Percentiles rank a stretch among this genome's conserved stretches.
Conservation (phyloP, 2,797 vertebrate species). For the Anguilla obscura region DNA sequence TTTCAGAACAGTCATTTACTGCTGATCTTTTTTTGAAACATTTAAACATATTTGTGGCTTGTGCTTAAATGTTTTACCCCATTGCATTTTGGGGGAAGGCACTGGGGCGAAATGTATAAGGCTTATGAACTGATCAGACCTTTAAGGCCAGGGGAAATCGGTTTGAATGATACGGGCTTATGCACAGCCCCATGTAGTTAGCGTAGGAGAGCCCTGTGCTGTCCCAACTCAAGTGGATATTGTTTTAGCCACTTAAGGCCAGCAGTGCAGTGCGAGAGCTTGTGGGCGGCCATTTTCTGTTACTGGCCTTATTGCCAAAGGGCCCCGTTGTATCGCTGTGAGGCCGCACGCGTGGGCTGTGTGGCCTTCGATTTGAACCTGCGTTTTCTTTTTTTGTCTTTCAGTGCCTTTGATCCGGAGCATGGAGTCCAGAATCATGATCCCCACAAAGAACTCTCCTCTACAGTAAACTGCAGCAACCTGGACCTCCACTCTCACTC, state of each 20-base stretch:
- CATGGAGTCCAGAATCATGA: constrained; percentile 96
- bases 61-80: neutral
- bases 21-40: neutral
- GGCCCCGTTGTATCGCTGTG: neutral
- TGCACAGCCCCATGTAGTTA: neutral
- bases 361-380: neutral
- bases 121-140: neutral
- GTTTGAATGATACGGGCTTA: neutral
- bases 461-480: constrained; percentile 73
- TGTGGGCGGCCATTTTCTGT: neutral
- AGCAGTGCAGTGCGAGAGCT: too few relatives aligned
- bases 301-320: neutral
- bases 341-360: neutral
- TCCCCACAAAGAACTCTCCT: constrained; percentile 86
- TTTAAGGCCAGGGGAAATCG: neutral
- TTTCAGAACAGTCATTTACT: neutral
- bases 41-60: neutral
- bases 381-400: constrained; percentile 27
- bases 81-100: neutral
- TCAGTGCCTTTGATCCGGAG: constrained; percentile 88
- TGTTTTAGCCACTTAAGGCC: neutral
- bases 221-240: neutral
- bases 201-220: neutral
- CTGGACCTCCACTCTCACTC: neutral
- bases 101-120: neutral